Evolutionary conservation across 1,140 invertebrate genomes (phyloP).

Genomic region (Cephus cinctus): DNA sequence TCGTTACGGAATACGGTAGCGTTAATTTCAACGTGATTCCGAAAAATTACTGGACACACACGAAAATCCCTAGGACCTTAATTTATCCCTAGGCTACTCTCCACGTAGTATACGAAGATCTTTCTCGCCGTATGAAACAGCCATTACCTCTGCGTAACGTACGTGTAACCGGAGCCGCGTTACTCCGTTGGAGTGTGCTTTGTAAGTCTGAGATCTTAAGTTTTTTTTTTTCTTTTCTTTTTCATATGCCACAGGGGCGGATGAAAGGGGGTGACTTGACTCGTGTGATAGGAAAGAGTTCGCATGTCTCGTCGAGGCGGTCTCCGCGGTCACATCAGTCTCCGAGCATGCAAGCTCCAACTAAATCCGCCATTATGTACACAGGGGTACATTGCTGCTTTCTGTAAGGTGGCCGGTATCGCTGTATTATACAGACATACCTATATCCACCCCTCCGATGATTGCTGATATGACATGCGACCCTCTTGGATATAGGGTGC

Average conservation of each 20-base stretch:
- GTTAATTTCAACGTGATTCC: too few relatives aligned
- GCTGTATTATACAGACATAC: conserved; percentile 53
- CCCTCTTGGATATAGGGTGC: conserved; percentile 49
- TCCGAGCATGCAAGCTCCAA: conserved; percentile 51
- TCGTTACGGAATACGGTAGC: too few relatives aligned
- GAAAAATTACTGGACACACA: too few relatives aligned
- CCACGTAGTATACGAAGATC: too few relatives aligned
- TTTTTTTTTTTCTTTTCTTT: conserved; percentile 17
- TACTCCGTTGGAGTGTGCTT: background rate
- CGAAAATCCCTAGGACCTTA: too few relatives aligned
- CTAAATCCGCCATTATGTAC: conserved; percentile 50
- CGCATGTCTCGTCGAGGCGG: conserved; percentile 56
- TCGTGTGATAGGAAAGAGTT: conserved; percentile 26
- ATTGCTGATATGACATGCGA: conserved; percentile 58
- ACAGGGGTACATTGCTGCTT: conserved; percentile 27
- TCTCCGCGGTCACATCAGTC: conserved; percentile 56
- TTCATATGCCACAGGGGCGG: conserved; percentile 19
- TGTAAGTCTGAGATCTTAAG: background rate
- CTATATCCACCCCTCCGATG: conserved; percentile 47
- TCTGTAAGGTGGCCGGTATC: conserved; percentile 30
- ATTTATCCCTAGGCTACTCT: too few relatives aligned
- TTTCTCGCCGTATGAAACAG: too few relatives aligned
- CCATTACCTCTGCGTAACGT: too few relatives aligned
- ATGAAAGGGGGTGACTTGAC: conserved; percentile 8
- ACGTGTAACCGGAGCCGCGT: too few relatives aligned